A percentile compares a stretch with the other conserved stretches of the same genome.
Conservation (phyloP, 1,140 invertebrate species). For the Rhopalosiphum maidis region DNA sequence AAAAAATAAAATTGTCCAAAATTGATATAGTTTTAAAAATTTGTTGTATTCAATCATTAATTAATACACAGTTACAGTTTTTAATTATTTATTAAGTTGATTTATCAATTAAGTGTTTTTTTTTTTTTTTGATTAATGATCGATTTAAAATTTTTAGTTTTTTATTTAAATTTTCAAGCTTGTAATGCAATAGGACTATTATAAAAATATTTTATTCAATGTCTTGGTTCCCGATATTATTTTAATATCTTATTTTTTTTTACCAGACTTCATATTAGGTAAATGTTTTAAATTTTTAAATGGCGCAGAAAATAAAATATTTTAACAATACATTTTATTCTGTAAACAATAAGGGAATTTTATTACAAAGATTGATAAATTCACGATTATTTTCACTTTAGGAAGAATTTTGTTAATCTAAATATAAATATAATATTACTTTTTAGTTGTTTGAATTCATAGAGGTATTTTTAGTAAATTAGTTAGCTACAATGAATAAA, state of each 20-base stretch:
- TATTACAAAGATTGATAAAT: not conserved
- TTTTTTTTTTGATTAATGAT: too few relatives aligned
- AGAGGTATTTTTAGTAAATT: slow-evolving; percentile 38
- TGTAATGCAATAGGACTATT: too few relatives aligned
- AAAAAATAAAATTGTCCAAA: not conserved
- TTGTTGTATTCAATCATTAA: not conserved
- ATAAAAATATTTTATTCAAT: too few relatives aligned
- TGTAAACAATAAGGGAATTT: too few relatives aligned
- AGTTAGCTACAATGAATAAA: slow-evolving; percentile 25
- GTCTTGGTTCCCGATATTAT: too few relatives aligned
- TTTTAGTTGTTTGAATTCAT: slow-evolving; percentile 44
- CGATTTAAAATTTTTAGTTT: too few relatives aligned
- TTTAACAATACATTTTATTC: not conserved
- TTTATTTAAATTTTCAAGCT: too few relatives aligned
- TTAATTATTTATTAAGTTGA: too few relatives aligned
- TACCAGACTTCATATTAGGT: not conserved
- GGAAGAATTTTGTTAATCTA: not conserved
- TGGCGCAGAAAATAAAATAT: not conserved
- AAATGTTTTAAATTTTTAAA: not conserved
- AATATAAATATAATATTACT: not conserved
- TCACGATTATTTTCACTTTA: slow-evolving; percentile 27
- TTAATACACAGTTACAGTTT: not conserved
- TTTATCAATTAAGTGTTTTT: too few relatives aligned
- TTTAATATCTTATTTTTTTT: not conserved
- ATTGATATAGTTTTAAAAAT: not conserved